phyloP scores from a whole-genome alignment of 2,113 vertebrate genomes.

The Pteropus alecto region DNA sequence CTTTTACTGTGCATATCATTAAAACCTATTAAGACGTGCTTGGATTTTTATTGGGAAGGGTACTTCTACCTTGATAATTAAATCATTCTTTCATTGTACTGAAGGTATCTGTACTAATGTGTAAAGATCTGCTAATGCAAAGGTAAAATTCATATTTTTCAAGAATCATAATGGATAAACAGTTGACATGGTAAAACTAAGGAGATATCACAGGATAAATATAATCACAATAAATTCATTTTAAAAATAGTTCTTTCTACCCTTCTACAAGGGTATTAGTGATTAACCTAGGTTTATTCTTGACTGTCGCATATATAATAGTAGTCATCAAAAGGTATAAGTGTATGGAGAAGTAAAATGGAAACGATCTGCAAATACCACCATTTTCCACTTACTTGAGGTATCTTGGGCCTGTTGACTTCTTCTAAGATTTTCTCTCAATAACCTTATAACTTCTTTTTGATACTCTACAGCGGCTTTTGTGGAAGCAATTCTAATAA shows the following conservation, averaged over 20 bases:
- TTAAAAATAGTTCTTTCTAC: not conserved
- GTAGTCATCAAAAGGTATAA: not conserved
- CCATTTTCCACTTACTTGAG: constrained; percentile 84
- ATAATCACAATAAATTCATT: not conserved
- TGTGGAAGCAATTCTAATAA: constrained; percentile 80
- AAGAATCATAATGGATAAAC: not conserved
- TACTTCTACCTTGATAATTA: not conserved
- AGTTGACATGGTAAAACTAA: not conserved
- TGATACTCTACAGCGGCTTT: constrained; percentile 82
- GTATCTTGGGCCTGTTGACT: constrained; percentile 84
- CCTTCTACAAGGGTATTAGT: not conserved
- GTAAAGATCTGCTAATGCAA: not conserved
- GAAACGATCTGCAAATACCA: not conserved
- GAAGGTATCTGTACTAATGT: not conserved
- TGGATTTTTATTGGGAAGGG: not conserved
- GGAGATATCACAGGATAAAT: not conserved
- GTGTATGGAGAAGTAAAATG: not conserved
- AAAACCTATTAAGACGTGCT: not conserved
- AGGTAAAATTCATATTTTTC: not conserved
- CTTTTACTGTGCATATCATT: not conserved
- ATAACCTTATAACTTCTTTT: constrained; percentile 84
- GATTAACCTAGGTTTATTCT: not conserved
- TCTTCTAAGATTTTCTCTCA: constrained; percentile 89
- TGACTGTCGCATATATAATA: not conserved
- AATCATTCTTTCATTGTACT: not conserved